These are phyloP conservation scores for Marmota monax DNA, from an alignment of 2,113 vertebrate genomes.

Conservation along the genomic window DNA sequence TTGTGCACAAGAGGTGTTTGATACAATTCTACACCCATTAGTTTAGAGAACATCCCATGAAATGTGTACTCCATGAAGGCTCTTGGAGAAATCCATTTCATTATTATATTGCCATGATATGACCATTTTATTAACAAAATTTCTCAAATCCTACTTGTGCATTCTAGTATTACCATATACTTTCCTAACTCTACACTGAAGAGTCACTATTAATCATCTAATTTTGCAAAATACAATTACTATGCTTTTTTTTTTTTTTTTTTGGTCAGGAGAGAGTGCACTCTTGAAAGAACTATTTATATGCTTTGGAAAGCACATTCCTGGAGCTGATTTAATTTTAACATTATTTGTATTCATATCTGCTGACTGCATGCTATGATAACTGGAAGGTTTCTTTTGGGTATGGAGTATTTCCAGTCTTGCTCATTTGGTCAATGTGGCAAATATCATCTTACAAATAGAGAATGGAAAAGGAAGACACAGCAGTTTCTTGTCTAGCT, in stretches of 20 bases:
- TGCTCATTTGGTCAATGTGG: neutral
- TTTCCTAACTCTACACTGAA: neutral
- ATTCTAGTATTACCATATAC: neutral
- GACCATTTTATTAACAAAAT: neutral
- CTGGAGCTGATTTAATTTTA: constrained; percentile 66
- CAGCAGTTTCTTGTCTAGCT: constrained; percentile 60
- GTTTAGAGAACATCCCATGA: neutral
- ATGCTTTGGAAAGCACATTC: constrained; percentile 51
- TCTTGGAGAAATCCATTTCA: neutral
- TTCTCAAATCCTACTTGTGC: neutral
- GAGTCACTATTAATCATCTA: neutral
- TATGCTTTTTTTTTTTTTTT: neutral
- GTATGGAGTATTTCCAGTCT: neutral
- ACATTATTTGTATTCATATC: constrained; percentile 61
- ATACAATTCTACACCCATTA: rapidly evolving
- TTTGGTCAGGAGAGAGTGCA: neutral
- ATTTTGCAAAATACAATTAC: constrained; percentile 2
- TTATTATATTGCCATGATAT: neutral
- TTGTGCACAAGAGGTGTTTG: neutral
- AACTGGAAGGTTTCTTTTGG: constrained; percentile 39
- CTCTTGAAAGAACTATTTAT: constrained; percentile 45
- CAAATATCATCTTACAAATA: constrained; percentile 64
- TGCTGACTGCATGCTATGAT: constrained; percentile 40
- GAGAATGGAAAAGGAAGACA: constrained; percentile 39
- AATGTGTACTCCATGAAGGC: neutral